These are phyloP conservation scores for Tetraneura akinire DNA, from an alignment of 1,140 invertebrate genomes.

Conservation along the genomic window DNA sequence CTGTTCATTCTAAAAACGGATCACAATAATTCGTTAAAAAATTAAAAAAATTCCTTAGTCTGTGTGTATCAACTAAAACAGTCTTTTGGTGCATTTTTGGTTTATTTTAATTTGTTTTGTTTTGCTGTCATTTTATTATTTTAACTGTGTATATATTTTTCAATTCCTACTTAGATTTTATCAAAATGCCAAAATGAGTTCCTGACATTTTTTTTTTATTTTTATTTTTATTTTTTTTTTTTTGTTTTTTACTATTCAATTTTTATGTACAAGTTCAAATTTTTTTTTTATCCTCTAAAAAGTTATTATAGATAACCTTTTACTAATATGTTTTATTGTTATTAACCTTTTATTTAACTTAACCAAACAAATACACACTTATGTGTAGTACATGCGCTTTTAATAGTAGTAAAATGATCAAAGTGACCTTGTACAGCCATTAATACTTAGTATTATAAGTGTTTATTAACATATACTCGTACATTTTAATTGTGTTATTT, in stretches of 20 bases:
- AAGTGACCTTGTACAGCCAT: background rate
- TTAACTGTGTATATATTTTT: background rate
- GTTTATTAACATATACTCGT: background rate
- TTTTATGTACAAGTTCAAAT: background rate
- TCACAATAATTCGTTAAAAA: background rate
- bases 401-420: background rate
- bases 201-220: slow-evolving; percentile 11
- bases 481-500: background rate
- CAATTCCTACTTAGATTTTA: slow-evolving; percentile 47
- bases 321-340: background rate
- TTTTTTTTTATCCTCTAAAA: background rate
- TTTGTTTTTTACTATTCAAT: background rate
- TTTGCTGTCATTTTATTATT: background rate
- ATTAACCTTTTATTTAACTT: background rate
- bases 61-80: background rate
- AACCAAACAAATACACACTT: background rate
- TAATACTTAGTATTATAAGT: background rate
- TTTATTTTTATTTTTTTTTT: background rate
- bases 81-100: background rate
- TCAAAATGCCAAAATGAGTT: slow-evolving; percentile 37
- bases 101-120: background rate
- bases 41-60: background rate
- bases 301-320: background rate
- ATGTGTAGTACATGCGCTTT: background rate
- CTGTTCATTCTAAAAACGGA: background rate